These are phyloP conservation scores for Diadema setosum DNA, from an alignment of 35 echinoderm and acorn worm genomes.

Conservation along the genomic window DNA sequence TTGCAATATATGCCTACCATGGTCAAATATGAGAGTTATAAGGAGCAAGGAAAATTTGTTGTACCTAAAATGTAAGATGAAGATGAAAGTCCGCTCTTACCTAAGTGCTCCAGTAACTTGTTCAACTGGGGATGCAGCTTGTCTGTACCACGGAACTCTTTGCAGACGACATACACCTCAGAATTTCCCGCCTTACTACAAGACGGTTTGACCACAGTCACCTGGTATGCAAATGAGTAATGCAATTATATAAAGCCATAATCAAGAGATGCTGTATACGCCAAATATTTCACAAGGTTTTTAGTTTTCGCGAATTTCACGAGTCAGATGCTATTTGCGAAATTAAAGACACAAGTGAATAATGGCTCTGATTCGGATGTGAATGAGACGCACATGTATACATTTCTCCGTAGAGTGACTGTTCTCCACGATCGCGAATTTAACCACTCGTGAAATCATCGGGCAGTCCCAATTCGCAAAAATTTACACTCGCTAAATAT, in stretches of 20 bases:
- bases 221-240: slow-evolving; percentile 23
- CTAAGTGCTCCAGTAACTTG: slow-evolving; percentile 22
- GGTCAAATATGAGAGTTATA: not conserved
- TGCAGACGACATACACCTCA: slow-evolving; percentile 86
- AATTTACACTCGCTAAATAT: too few relatives aligned
- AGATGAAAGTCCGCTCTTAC: slow-evolving; percentile 18
- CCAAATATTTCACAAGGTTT: not conserved
- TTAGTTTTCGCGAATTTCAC: too few relatives aligned
- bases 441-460: too few relatives aligned
- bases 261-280: not conserved
- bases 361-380: too few relatives aligned
- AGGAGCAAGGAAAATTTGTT: not conserved
- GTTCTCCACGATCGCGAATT: too few relatives aligned
- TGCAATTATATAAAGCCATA: not conserved
- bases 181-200: slow-evolving; percentile 96
- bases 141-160: slow-evolving; percentile 17
- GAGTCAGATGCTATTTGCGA: too few relatives aligned
- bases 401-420: too few relatives aligned
- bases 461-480: too few relatives aligned
- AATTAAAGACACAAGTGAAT: too few relatives aligned
- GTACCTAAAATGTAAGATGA: not conserved
- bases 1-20: not conserved
- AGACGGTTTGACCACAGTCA: slow-evolving; percentile 79
- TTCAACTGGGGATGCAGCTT: not conserved
- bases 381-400: too few relatives aligned